Conservation (phyloP, 1,140 invertebrate genomes). For the Psilanteris sp. region DNA sequence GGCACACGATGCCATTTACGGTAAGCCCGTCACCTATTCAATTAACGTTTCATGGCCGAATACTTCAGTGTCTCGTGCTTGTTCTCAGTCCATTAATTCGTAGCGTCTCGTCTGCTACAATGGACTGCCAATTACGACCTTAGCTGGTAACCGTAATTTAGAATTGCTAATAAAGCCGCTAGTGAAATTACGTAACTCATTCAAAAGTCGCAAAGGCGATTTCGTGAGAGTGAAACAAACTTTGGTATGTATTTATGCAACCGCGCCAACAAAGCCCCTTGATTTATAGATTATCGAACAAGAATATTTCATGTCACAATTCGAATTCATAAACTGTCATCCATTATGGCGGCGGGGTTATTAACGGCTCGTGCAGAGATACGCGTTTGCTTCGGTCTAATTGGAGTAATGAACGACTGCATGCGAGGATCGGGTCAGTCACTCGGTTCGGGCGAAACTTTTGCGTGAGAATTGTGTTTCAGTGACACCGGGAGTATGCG, state of each 20-base stretch:
- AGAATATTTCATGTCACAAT: slow-evolving; percentile 15
- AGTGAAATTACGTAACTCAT: slow-evolving; percentile 59
- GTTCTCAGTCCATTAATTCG: slow-evolving; percentile 63
- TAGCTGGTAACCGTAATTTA: slow-evolving; percentile 63
- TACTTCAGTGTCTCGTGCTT: slow-evolving; percentile 64
- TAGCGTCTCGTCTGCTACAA: slow-evolving; percentile 58
- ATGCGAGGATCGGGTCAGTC: too few species aligned
- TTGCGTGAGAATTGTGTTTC: too few species aligned
- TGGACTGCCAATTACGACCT: slow-evolving; percentile 64
- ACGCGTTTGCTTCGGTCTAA: too few species aligned
- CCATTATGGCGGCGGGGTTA: too few species aligned
- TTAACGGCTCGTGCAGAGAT: too few species aligned
- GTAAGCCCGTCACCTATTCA: slow-evolving; percentile 60
- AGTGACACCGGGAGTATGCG: too few species aligned
- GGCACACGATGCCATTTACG: slow-evolving; percentile 52
- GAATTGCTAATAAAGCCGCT: slow-evolving; percentile 64
- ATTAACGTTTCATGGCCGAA: slow-evolving; percentile 63
- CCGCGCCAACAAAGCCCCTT: slow-evolving; percentile 12
- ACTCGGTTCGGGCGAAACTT: too few species aligned
- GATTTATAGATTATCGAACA: slow-evolving; percentile 44
- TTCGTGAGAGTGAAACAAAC: slow-evolving; percentile 52
- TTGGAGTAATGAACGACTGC: too few species aligned
- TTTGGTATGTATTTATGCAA: slow-evolving; percentile 52
- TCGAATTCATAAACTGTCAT: neutral
- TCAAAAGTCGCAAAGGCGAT: slow-evolving; percentile 49